A percentile compares a stretch with the other conserved stretches of the same genome.
These are phyloP conservation scores for Tringa solitaria DNA, from an alignment of 2,113 vertebrate species.

Conservation along the genomic window DNA sequence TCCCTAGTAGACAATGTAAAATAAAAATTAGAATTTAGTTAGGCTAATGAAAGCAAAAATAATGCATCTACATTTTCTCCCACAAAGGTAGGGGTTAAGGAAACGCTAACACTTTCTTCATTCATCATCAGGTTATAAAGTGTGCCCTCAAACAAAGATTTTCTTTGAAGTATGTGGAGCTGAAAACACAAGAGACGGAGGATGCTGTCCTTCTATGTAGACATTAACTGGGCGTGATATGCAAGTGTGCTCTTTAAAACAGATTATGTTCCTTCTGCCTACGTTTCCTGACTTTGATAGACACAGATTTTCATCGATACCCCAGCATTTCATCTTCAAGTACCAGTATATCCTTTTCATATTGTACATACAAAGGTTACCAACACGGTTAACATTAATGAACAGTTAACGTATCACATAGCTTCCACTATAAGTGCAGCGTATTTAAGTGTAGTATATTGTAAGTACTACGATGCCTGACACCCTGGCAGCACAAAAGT, in stretches of 20 bases:
- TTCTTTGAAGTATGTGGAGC: constrained; percentile 67
- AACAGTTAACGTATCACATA: background rate
- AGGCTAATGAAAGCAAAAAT: constrained; percentile 18
- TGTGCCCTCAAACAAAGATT: constrained; percentile 65
- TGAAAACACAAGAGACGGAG: constrained; percentile 52
- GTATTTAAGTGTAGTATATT: background rate
- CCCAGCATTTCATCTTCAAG: constrained; percentile 17
- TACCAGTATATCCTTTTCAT: background rate
- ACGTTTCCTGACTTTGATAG: constrained; percentile 18
- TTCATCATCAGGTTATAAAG: constrained; percentile 56
- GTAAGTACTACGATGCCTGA: background rate
- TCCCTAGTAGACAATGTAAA: background rate
- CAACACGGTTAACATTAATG: background rate
- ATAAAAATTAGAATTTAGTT: background rate
- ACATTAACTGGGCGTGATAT: constrained; percentile 52
- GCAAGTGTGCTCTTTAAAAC: constrained; percentile 50
- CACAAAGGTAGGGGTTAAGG: constrained; percentile 20
- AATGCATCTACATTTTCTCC: background rate
- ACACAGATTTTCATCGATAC: constrained; percentile 1
- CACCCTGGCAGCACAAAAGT: background rate
- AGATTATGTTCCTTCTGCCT: constrained; percentile 22
- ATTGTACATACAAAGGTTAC: background rate
- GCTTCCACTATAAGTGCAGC: background rate
- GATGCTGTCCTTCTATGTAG: constrained; percentile 58
- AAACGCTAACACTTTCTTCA: constrained; percentile 39